Evolutionary conservation across 2,888 invertebrate genomes (phyloP).

Genomic region (Apodemia duryi): DNA sequence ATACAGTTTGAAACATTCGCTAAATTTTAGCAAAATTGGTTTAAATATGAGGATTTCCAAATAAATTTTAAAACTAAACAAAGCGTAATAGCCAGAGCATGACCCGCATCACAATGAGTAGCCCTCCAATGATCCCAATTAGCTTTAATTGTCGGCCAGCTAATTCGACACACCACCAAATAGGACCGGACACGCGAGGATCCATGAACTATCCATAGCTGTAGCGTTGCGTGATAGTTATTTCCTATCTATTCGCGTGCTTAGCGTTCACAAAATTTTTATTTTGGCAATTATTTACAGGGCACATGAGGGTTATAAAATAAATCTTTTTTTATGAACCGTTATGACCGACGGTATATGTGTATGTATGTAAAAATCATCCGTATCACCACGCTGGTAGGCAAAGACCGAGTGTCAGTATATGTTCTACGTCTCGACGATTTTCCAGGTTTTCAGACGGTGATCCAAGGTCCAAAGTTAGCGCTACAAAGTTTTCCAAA

Average conservation of each 20-base stretch:
- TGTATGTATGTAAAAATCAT: too few relatives aligned
- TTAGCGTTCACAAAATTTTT: neutral
- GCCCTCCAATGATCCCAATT: slow-evolving; percentile 50
- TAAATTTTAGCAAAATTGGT: too few relatives aligned
- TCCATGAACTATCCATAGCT: neutral
- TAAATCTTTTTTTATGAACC: neutral
- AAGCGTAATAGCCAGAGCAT: slow-evolving; percentile 25
- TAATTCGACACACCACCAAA: slow-evolving; percentile 21
- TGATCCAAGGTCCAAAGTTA: too few relatives aligned
- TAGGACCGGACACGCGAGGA: slow-evolving; percentile 20
- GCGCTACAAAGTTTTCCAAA: too few relatives aligned
- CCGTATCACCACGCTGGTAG: too few relatives aligned
- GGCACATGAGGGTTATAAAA: slow-evolving; percentile 1
- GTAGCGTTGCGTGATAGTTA: neutral
- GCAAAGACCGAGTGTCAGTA: too few relatives aligned
- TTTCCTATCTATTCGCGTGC: slow-evolving; percentile 6
- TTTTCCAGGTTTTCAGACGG: too few relatives aligned
- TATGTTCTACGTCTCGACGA: too few relatives aligned
- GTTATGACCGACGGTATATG: too few relatives aligned
- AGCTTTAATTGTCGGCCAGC: slow-evolving; percentile 55
- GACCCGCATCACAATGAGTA: slow-evolving; percentile 26
- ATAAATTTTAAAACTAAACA: neutral
- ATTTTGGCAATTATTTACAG: neutral
- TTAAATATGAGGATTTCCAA: neutral
- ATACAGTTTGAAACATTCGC: too few relatives aligned